A percentile compares a stretch with the other conserved stretches of the same genome.
Evolutionary conservation across 2,113 vertebrate genomes (phyloP).

Genomic region (Ictalurus furcatus): DNA sequence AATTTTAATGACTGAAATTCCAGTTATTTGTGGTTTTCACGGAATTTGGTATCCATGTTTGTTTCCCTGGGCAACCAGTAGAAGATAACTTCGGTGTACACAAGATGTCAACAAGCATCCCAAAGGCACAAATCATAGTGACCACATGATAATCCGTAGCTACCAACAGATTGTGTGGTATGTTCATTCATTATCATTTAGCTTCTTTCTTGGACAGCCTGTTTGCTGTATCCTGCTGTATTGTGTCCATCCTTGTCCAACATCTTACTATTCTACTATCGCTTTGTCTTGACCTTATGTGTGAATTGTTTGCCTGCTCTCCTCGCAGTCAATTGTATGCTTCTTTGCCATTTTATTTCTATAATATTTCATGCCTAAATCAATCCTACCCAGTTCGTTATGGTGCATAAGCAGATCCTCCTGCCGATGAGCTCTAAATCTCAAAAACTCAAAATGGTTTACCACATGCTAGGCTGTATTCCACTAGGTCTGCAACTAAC

Average conservation of each 20-base stretch:
- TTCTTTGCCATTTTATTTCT: constrained; percentile 13
- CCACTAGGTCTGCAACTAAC: too few species aligned
- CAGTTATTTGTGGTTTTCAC: not conserved
- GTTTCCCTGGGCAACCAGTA: not conserved
- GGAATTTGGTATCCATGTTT: constrained; percentile 3
- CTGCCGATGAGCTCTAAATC: not conserved
- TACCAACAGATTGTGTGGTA: constrained; percentile 15
- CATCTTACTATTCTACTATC: constrained; percentile 5
- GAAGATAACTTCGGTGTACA: not conserved
- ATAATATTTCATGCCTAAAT: not conserved
- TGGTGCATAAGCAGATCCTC: constrained; percentile 8
- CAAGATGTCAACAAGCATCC: constrained; percentile 20
- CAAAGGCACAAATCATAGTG: constrained; percentile 9
- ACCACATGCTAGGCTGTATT: not conserved
- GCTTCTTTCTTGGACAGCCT: constrained; percentile 13
- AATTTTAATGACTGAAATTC: constrained; percentile 6
- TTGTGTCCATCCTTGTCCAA: constrained; percentile 26
- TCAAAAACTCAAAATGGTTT: not conserved
- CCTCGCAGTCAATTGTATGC: not conserved
- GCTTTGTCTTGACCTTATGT: constrained; percentile 3
- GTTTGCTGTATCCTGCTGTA: not conserved
- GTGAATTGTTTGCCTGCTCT: not conserved
- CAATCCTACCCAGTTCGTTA: not conserved
- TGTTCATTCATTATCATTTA: constrained; percentile 30
- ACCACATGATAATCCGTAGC: constrained; percentile 19